phyloP scores from a whole-genome alignment of 2,888 invertebrate genomes.

The Plutella xylostella region DNA sequence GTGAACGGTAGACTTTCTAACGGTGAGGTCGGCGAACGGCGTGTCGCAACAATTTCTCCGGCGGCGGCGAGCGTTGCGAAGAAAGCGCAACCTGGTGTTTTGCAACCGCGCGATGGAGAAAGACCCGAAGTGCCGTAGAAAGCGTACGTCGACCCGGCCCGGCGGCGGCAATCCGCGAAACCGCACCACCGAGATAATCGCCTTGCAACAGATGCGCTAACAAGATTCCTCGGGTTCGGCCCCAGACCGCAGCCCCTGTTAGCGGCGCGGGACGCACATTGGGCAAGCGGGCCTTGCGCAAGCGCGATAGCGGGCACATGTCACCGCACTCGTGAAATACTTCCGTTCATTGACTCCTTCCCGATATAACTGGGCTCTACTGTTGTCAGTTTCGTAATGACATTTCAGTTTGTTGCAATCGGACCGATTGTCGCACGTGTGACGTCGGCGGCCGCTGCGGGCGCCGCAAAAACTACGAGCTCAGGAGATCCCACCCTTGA shows the following conservation, averaged over 20 bases:
- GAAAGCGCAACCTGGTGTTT: conserved; percentile 69
- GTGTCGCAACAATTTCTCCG: conserved; percentile 69
- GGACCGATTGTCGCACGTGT: background rate
- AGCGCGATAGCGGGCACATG: conserved; percentile 58
- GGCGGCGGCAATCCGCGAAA: conserved; percentile 24
- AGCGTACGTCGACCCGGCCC: conserved; percentile 44
- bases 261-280: conserved; percentile 24
- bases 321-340: conserved; percentile 62
- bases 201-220: conserved; percentile 42
- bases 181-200: conserved; percentile 25
- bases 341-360: conserved; percentile 69
- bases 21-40: conserved; percentile 62
- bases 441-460: background rate
- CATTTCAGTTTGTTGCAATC: conserved; percentile 27
- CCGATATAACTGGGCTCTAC: conserved; percentile 55
- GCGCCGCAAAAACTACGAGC: conserved; percentile 8
- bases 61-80: conserved; percentile 54
- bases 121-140: conserved; percentile 43
- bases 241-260: conserved; percentile 29
- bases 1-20: conserved; percentile 68
- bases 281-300: conserved; percentile 58
- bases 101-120: conserved; percentile 58
- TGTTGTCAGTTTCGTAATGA: conserved; percentile 47
- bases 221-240: conserved; percentile 28
- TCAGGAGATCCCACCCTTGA: conserved; percentile 33